These are phyloP conservation scores for Pangasius mekongensis DNA, from an alignment of 2,797 vertebrate genomes.

Conservation along the genomic window DNA sequence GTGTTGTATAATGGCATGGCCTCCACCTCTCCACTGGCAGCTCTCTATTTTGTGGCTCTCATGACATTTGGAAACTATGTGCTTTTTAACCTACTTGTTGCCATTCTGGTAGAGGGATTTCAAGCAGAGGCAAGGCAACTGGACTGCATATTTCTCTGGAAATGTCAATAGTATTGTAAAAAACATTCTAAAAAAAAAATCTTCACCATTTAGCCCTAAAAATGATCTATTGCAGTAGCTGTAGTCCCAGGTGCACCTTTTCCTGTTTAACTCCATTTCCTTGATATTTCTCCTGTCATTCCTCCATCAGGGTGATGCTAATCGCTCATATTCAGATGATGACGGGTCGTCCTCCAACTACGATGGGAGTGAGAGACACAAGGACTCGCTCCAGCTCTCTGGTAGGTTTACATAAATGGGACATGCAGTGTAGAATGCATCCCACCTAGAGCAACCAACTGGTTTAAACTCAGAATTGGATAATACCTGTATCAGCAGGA, in stretches of 20 bases:
- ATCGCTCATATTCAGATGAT: constrained; percentile 91
- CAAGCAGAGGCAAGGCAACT: constrained; percentile 82
- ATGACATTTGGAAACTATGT: constrained; percentile 91
- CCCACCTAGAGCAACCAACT: not conserved
- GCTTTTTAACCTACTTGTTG: constrained; percentile 87
- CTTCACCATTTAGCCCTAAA: not conserved
- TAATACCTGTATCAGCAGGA: not conserved
- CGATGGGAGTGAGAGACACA: constrained; percentile 88
- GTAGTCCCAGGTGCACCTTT: not conserved
- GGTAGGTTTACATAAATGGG: constrained; percentile 71
- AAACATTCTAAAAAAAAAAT: not conserved
- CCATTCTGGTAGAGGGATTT: constrained; percentile 88
- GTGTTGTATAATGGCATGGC: constrained; percentile 90
- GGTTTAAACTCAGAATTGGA: not conserved
- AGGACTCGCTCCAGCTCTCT: constrained; percentile 81
- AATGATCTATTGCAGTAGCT: not conserved
- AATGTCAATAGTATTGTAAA: not conserved
- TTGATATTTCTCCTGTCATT: not conserved
- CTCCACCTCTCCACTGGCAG: constrained; percentile 84
- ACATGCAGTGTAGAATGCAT: not conserved
- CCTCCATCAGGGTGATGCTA: constrained; percentile 88
- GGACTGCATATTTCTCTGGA: not conserved
- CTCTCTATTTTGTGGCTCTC: constrained; percentile 87
- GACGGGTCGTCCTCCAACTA: constrained; percentile 89
- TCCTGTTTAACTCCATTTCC: not conserved